Percentiles rank a stretch among this genome's conserved stretches.
Evolutionary conservation across 2,113 vertebrate species (phyloP).

Genomic region (Pituophis catenifer): DNA sequence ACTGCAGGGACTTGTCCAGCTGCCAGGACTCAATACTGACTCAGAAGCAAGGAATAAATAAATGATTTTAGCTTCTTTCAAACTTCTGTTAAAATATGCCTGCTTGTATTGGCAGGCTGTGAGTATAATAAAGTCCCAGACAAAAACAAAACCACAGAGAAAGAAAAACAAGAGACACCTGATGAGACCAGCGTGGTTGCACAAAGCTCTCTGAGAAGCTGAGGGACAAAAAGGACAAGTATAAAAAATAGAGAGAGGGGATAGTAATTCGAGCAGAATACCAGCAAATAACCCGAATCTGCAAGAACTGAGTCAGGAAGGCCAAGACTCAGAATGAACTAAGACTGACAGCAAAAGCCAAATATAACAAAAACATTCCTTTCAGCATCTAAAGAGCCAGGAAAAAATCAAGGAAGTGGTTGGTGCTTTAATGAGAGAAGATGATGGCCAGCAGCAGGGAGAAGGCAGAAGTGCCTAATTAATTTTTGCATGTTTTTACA

Average conservation of each 20-base stretch:
- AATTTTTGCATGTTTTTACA: neutral
- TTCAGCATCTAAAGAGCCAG: neutral
- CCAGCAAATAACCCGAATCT: neutral
- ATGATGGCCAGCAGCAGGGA: neutral
- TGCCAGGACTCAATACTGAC: neutral
- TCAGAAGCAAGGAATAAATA: neutral
- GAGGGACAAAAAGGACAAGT: neutral
- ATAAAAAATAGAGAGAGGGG: neutral
- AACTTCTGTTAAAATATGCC: neutral
- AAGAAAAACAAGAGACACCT: neutral
- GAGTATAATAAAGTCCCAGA: neutral
- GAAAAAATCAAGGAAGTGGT: neutral
- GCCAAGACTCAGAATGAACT: neutral
- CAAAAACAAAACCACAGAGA: neutral
- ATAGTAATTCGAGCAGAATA: neutral
- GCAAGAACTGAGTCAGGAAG: neutral
- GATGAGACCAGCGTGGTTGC: neutral
- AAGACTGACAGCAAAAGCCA: neutral
- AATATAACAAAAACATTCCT: neutral
- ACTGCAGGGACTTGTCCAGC: neutral
- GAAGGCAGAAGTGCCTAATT: neutral
- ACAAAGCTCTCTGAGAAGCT: neutral
- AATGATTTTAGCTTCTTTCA: neutral
- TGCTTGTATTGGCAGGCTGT: neutral
- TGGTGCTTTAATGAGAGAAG: neutral